phyloP scores from a whole-genome alignment of 2,797 vertebrate species.

The Jordanella pulchra region DNA sequence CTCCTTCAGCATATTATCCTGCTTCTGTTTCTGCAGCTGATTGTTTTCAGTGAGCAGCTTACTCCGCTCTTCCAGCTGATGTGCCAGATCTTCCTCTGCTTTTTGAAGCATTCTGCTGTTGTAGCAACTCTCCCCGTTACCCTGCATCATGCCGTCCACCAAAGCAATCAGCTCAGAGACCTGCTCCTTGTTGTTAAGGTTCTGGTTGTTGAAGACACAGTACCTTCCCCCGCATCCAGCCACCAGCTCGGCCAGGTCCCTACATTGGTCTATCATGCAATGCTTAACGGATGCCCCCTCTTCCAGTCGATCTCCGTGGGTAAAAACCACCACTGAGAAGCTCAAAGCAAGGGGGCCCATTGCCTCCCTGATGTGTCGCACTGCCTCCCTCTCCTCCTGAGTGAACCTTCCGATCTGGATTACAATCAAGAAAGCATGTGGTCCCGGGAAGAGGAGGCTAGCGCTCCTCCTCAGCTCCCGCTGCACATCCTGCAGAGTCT shows the following conservation, averaged over 20 bases:
- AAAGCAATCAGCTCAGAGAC: constrained; percentile 51
- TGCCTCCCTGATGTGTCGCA: constrained; percentile 54
- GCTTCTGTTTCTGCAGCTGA: constrained; percentile 28
- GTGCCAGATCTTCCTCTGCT: constrained; percentile 42
- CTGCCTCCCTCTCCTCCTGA: constrained; percentile 51
- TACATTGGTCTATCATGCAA: constrained; percentile 46
- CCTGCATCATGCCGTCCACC: constrained; percentile 46
- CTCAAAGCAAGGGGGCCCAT: constrained; percentile 54
- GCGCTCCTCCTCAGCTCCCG: constrained; percentile 62
- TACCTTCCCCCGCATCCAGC: constrained; percentile 57
- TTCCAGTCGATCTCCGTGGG: constrained; percentile 64
- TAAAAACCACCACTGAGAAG: constrained; percentile 68
- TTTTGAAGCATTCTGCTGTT: constrained; percentile 50
- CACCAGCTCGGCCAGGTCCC: constrained; percentile 55
- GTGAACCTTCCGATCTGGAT: constrained; percentile 66
- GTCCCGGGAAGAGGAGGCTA: constrained; percentile 62
- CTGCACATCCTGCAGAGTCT: constrained; percentile 50
- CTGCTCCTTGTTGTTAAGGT: constrained; percentile 54
- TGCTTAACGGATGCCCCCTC: constrained; percentile 38
- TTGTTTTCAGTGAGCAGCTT: constrained; percentile 35
- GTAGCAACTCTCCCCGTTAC: constrained; percentile 46
- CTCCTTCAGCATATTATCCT: constrained; percentile 40
- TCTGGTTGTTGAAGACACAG: constrained; percentile 67
- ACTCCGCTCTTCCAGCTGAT: constrained; percentile 34
- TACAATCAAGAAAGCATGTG: constrained; percentile 65